Percentiles rank a stretch among this genome's conserved stretches.
Evolutionary conservation across 2,888 invertebrate genomes (phyloP).

Genomic region (Drosophila hamatofila): DNA sequence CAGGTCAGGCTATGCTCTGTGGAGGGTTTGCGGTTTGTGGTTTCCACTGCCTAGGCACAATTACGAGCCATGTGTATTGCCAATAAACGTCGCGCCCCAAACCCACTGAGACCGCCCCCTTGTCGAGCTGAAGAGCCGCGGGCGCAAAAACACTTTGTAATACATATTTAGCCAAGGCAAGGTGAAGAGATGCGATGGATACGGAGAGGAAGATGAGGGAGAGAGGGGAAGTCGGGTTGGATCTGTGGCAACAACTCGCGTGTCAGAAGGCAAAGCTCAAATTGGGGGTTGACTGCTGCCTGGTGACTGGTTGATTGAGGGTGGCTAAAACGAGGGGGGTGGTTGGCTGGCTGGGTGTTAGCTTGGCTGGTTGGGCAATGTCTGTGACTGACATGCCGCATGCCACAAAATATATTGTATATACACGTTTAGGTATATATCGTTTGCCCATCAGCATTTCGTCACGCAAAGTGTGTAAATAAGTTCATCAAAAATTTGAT

Average conservation of each 20-base stretch:
- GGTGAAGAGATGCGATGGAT: slow-evolving; percentile 34
- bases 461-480: slow-evolving; percentile 78
- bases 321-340: slow-evolving; percentile 22
- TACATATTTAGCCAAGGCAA: slow-evolving; percentile 62
- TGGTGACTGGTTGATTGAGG: slow-evolving; percentile 33
- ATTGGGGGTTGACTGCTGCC: slow-evolving; percentile 42
- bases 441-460: slow-evolving; percentile 74
- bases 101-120: slow-evolving; percentile 67
- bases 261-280: slow-evolving; percentile 58
- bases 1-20: slow-evolving; percentile 1
- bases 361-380: slow-evolving; percentile 59
- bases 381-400: slow-evolving; percentile 85
- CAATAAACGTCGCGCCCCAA: slow-evolving; percentile 75
- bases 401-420: slow-evolving; percentile 71
- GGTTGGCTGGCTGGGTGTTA: slow-evolving; percentile 4
- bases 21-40: slow-evolving; percentile 54
- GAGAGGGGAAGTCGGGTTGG: slow-evolving; percentile 2
- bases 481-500: slow-evolving; percentile 74
- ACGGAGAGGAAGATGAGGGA: not conserved
- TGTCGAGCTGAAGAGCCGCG: slow-evolving; percentile 50
- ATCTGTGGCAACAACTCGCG: slow-evolving; percentile 57
- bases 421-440: slow-evolving; percentile 40
- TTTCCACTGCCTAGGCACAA: slow-evolving; percentile 60
- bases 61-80: slow-evolving; percentile 69
- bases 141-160: slow-evolving; percentile 80